Evolutionary conservation across 2,797 vertebrate species (phyloP), one percentile per base, ranked within the genome.

Genomic region (Sebastes paucispinis): DNA sequence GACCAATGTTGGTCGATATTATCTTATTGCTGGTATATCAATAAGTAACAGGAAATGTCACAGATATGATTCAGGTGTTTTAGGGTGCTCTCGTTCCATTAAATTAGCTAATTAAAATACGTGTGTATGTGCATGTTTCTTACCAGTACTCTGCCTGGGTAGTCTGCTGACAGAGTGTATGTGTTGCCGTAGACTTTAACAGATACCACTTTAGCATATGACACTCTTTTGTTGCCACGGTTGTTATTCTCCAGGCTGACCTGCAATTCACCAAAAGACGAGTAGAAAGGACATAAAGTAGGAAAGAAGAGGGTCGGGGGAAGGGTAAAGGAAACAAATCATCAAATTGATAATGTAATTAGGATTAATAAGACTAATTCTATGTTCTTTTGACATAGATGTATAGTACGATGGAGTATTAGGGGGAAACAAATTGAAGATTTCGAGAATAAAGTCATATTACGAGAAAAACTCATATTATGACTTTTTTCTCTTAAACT

Each of bases 231-330:
- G 27, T 39, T 82, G 31, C 60, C 73, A 25, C 80, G 73, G 67
- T 82, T 80, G 29, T 82, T 80, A 20, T 86, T 86, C 47, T 73
- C 77, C 69, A 82, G 32, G 55, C 25, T 62, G 16, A 86, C 34
- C 84, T 86, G 25, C 24, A 72, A 14, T 32, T n/a, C 9, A 52
- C 10, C 11, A 31, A 14, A 18, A 52, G 14, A 6, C 0, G 4
- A 29, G 8, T 9, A 58, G 47, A 52, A 31, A 65, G 3, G 10
- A 14, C 3, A 24, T 7, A 16, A 5, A 27, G 25, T 14, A 27
- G 36, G 24, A 66, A 22, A 7, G 58, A 14, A 59, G 58, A 62
- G 29, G 10, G 31, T 7, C 16, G 5, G 39, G 16, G 16, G 7
- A 50, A 65, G 10, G 11, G 9, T 29, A 11, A 43, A 66, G 34